Conservation (phyloP, 2,888 invertebrate species). For the Boloria selene region DNA sequence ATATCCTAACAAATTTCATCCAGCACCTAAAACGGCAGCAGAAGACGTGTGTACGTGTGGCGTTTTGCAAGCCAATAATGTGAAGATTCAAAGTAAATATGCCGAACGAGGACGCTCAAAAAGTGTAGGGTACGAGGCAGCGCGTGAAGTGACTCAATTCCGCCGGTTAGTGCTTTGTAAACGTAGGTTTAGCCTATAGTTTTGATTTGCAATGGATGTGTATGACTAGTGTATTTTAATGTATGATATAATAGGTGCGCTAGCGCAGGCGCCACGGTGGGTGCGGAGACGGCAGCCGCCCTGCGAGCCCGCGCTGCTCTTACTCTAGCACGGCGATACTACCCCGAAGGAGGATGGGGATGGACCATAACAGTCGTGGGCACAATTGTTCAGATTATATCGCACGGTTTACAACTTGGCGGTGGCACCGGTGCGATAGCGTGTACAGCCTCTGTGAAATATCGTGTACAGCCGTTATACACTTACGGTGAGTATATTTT, state of each 20-base stretch:
- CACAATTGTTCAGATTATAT: constrained; percentile 87
- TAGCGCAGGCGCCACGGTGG: constrained; percentile 74
- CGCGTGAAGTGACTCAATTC: constrained; percentile 76
- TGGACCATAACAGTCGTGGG: constrained; percentile 90
- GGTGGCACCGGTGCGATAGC: constrained; percentile 85
- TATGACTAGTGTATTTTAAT: constrained; percentile 35
- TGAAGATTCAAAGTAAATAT: constrained; percentile 57
- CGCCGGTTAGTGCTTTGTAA: constrained; percentile 69
- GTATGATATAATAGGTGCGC: constrained; percentile 75
- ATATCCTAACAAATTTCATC: constrained; percentile 51
- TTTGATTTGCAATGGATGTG: not conserved
- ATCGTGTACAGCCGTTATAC: constrained; percentile 83
- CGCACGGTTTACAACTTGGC: constrained; percentile 89
- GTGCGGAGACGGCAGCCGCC: constrained; percentile 74
- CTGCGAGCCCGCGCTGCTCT: constrained; percentile 84
- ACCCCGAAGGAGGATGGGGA: constrained; percentile 94
- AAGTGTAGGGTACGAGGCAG: constrained; percentile 77
- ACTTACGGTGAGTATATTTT: constrained; percentile 82
- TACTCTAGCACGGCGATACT: constrained; percentile 88
- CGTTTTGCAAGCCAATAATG: constrained; percentile 53
- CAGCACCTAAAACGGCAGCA: constrained; percentile 51
- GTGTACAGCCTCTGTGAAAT: constrained; percentile 83
- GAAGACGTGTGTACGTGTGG: constrained; percentile 74
- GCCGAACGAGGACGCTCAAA: constrained; percentile 76
- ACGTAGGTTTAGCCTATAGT: constrained; percentile 9